Conservation (phyloP, 92 coral and sea anemone genomes). For the Phenganax marumi region DNA sequence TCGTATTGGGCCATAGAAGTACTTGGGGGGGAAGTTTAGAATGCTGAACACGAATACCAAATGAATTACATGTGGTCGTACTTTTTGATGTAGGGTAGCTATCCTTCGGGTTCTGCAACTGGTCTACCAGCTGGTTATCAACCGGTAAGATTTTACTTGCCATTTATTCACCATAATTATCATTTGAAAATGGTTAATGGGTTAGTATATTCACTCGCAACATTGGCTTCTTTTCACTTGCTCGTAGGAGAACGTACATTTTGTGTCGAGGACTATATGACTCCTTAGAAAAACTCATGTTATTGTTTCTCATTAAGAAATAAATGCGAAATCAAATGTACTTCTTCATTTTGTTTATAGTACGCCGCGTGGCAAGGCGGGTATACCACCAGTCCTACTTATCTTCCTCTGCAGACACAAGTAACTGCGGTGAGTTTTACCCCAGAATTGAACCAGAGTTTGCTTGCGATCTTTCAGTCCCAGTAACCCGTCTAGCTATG, state of each 20-base stretch:
- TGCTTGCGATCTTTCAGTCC: not conserved
- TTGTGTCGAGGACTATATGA: no score
- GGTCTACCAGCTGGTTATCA: slow-evolving; percentile 34
- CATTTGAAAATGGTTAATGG: no score
- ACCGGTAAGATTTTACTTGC: slow-evolving; percentile 25
- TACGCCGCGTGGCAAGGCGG: slow-evolving; percentile 37
- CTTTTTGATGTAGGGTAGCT: slow-evolving; percentile 21
- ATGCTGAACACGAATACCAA: no score
- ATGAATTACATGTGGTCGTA: not conserved
- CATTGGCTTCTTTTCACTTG: no score
- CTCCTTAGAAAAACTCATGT: no score
- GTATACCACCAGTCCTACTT: slow-evolving; percentile 22
- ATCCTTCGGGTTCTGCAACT: slow-evolving; percentile 21
- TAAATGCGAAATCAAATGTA: not conserved
- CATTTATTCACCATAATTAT: not conserved
- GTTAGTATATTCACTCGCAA: no score
- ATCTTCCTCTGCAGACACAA: slow-evolving; percentile 42
- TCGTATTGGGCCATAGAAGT: no score
- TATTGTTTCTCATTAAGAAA: no score
- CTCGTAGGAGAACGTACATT: no score
- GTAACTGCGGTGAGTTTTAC: slow-evolving; percentile 14
- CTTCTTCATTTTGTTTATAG: slow-evolving; percentile 4
- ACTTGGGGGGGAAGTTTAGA: no score
- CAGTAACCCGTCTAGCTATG: not conserved
- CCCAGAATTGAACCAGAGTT: no score